A percentile compares a stretch with the other conserved stretches of the same genome.
phyloP scores from a whole-genome alignment of 1,140 invertebrate genomes.

The Wasmannia auropunctata region DNA sequence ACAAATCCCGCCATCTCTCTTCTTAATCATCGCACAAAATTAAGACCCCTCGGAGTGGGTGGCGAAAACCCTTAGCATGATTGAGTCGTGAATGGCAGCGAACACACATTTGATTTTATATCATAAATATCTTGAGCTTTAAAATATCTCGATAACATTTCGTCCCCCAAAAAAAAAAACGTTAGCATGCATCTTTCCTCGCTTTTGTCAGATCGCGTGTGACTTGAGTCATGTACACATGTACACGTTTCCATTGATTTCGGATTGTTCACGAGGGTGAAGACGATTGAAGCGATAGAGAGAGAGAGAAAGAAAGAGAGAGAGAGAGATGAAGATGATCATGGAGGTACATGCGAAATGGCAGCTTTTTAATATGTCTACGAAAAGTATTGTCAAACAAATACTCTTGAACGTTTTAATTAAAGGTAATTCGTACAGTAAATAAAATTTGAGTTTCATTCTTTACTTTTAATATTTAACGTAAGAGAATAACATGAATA shows the following conservation, averaged over 20 bases:
- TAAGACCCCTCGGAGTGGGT: neutral
- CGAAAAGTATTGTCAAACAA: constrained; percentile 80
- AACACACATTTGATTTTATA: neutral
- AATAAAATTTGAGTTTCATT: constrained; percentile 45
- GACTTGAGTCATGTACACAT: constrained; percentile 43
- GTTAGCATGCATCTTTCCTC: neutral
- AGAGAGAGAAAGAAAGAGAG: too few relatives aligned
- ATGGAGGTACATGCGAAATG: constrained; percentile 59
- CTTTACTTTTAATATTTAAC: constrained; percentile 50
- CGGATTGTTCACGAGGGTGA: constrained; percentile 57
- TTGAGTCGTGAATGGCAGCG: neutral
- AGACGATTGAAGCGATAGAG: neutral
- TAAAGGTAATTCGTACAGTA: constrained; percentile 81
- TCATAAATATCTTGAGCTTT: neutral
- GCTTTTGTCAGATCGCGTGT: constrained; percentile 45
- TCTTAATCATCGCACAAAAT: neutral
- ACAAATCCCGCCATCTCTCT: neutral
- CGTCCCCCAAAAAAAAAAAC: neutral
- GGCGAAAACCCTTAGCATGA: neutral
- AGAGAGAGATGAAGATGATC: constrained; percentile 38
- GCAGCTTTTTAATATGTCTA: constrained; percentile 80
- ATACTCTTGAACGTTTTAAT: constrained; percentile 82
- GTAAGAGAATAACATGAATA: neutral
- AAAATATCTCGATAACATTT: neutral
- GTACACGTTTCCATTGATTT: constrained; percentile 63